Percentiles rank a stretch among this genome's conserved stretches.
Evolutionary conservation across 1,140 invertebrate genomes (phyloP).

Genomic region (Cydia pomonella): DNA sequence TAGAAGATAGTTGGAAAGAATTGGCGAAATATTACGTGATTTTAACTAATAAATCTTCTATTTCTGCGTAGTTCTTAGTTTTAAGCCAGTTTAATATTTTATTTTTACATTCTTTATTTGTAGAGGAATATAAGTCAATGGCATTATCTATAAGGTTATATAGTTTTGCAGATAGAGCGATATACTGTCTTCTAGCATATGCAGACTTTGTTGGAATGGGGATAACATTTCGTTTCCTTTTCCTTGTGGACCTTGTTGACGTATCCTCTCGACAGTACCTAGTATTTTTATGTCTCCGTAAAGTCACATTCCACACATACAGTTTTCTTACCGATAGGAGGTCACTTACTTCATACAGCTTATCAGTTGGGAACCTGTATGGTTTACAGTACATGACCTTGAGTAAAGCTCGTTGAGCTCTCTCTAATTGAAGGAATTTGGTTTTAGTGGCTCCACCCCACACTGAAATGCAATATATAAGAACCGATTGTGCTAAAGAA

Average conservation of each 20-base stretch:
- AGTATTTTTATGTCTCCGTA: slow-evolving; percentile 31
- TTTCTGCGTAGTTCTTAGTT: too few species aligned
- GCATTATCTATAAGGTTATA: slow-evolving; percentile 16
- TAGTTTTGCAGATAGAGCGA: slow-evolving; percentile 30
- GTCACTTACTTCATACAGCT: slow-evolving; percentile 6
- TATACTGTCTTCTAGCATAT: slow-evolving; percentile 34
- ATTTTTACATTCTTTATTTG: too few species aligned
- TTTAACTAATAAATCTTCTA: too few species aligned
- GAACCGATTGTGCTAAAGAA: slow-evolving; percentile 33
- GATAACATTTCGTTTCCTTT: slow-evolving; percentile 12
- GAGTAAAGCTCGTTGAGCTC: background rate
- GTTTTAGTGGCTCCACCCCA: slow-evolving; percentile 34
- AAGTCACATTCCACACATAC: slow-evolving; percentile 15
- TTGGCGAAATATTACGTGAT: too few species aligned
- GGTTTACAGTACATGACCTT: slow-evolving; percentile 35
- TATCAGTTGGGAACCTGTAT: slow-evolving; percentile 22
- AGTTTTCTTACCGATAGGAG: slow-evolving; percentile 31
- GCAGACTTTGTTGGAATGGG: background rate
- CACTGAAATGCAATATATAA: slow-evolving; percentile 26
- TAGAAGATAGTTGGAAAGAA: too few species aligned
- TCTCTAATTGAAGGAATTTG: slow-evolving; percentile 33
- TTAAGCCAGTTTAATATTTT: too few species aligned
- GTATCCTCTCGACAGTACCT: background rate
- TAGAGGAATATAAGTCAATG: too few species aligned
- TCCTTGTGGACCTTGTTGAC: background rate